Conservation (phyloP, 1,140 invertebrate species). For the Gryllus bimaculatus region DNA sequence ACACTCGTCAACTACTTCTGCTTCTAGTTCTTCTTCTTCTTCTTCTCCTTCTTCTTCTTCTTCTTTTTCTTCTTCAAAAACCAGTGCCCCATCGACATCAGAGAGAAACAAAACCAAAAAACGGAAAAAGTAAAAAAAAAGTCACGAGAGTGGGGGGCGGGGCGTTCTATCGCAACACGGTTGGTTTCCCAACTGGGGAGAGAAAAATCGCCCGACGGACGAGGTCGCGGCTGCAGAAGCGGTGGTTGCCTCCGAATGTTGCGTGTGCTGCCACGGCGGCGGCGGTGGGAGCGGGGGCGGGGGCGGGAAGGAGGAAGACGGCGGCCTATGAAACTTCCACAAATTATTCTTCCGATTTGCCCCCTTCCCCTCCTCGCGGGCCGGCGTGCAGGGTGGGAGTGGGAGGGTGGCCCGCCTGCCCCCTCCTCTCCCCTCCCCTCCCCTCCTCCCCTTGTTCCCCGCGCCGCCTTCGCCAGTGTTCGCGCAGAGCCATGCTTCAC, state of each 20-base stretch:
- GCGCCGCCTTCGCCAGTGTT: background rate
- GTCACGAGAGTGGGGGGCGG: background rate
- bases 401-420: too few relatives aligned
- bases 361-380: background rate
- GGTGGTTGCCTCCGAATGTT: too few relatives aligned
- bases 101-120: background rate
- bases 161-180: background rate
- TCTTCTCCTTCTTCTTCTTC: too few relatives aligned
- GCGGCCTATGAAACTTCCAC: background rate
- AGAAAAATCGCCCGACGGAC: background rate
- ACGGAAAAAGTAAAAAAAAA: background rate
- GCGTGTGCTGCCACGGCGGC: too few relatives aligned
- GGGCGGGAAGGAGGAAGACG: background rate
- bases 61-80: background rate
- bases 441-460: too few relatives aligned
- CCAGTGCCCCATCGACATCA: background rate
- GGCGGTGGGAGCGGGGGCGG: too few relatives aligned
- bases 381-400: too few relatives aligned
- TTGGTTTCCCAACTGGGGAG: background rate
- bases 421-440: too few relatives aligned
- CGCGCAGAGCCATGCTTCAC: background rate
- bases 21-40: too few relatives aligned
- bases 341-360: slow-evolving; percentile 1
- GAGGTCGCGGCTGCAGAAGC: background rate
- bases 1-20: too few relatives aligned